phyloP scores from a whole-genome alignment of 2,888 invertebrate genomes.

The Phanerotoma sp. region DNA sequence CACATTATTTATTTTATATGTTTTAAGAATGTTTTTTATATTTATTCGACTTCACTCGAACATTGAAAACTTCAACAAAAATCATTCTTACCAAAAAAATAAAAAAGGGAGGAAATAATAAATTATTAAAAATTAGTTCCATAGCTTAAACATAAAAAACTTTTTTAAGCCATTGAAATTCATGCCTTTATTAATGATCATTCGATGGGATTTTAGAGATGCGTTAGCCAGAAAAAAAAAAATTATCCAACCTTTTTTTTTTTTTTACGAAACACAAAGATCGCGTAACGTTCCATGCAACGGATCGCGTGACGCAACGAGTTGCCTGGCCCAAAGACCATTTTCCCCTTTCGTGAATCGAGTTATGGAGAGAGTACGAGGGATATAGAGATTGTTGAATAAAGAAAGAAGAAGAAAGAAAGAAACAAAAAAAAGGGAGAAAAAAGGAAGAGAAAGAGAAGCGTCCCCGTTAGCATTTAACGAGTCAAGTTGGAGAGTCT shows the following conservation, averaged over 20 bases:
- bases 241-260: background rate
- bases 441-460: background rate
- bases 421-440: constrained; percentile 6
- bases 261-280: background rate
- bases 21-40: too few relatives aligned
- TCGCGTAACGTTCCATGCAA: background rate
- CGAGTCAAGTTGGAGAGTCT: constrained; percentile 32
- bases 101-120: too few relatives aligned
- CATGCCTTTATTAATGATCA: too few relatives aligned
- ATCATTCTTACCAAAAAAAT: too few relatives aligned
- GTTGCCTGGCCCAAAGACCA: constrained; percentile 12
- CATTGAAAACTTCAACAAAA: too few relatives aligned
- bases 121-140: too few relatives aligned
- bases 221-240: background rate
- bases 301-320: constrained; percentile 11
- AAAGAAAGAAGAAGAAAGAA: constrained; percentile 4
- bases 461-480: constrained; percentile 28
- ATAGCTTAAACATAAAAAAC: too few relatives aligned
- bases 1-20: too few relatives aligned
- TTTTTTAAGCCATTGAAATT: too few relatives aligned
- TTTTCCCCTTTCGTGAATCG: constrained; percentile 18
- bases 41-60: too few relatives aligned
- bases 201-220: background rate
- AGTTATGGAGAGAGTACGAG: constrained; percentile 1
- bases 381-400: background rate